Percentiles rank a stretch among this genome's conserved stretches.
phyloP scores from a whole-genome alignment of 1,140 invertebrate species.

The Drosophila trapezifrons region DNA sequence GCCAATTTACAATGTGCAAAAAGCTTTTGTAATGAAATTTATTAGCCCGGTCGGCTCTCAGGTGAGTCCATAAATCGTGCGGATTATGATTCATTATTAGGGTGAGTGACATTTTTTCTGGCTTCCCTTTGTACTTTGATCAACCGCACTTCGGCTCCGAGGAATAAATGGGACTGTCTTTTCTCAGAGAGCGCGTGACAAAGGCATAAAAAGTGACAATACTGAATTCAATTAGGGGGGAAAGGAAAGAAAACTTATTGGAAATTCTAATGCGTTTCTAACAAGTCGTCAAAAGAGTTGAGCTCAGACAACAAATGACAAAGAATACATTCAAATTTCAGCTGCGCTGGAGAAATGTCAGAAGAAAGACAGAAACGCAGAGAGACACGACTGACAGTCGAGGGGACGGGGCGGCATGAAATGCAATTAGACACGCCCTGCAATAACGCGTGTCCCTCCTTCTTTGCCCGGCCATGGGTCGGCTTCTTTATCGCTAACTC shows the following conservation, averaged over 20 bases:
- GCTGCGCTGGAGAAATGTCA: constrained; percentile 30
- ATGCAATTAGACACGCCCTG: constrained; percentile 65
- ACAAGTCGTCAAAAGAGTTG: constrained; percentile 68
- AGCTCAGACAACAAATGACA: constrained; percentile 19
- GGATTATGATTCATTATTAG: constrained; percentile 50
- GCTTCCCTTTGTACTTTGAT: constrained; percentile 6
- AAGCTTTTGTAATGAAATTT: constrained; percentile 52
- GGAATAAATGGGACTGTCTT: constrained; percentile 14
- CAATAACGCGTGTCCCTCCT: constrained; percentile 10
- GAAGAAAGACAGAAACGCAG: constrained; percentile 34
- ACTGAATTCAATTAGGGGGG: constrained; percentile 13
- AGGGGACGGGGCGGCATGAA: constrained; percentile 28
- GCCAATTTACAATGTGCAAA: constrained; percentile 67
- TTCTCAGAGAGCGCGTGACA: constrained; percentile 23
- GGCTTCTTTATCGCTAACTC: constrained; percentile 45
- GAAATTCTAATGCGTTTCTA: constrained; percentile 61
- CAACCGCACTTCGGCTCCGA: constrained; percentile 12
- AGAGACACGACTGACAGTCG: constrained; percentile 50
- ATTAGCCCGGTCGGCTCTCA: constrained; percentile 27
- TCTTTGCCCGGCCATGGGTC: not conserved
- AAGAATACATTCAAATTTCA: constrained; percentile 60
- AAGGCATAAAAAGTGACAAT: constrained; percentile 32
- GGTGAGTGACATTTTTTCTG: constrained; percentile 16
- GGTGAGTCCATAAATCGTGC: constrained; percentile 51
- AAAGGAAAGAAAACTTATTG: constrained; percentile 21